Base-by-base conservation (phyloP, 2,113 vertebrate species). In the Cyanistes caeruleus region DNA sequence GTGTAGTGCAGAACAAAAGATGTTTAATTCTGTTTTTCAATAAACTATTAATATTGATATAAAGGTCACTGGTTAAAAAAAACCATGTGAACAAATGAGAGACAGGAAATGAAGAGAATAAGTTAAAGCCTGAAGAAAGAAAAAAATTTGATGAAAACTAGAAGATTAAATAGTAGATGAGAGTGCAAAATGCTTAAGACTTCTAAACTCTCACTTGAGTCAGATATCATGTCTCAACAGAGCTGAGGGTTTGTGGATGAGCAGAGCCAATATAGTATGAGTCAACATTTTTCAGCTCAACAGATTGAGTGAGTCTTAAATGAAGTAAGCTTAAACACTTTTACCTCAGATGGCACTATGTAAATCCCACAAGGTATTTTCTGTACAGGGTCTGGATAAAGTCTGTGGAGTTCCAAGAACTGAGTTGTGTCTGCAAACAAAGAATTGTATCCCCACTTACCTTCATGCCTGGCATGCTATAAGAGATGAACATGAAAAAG, bases 401-500 rank as follows among this genome's bases (percentile, higher is more conserved):
- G 19, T 58, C 43, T 86, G 23, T 68, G 16, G 28, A 77, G 31
- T 25, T 89, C 68, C 67, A 69, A 44, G 56, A 35, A 62, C 20
- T 76, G 18, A 74, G 35, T 53, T 67, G 28, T 69, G 12, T 78
- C 37, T 91, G 18, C 58, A 60, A 31, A 73, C 39, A 82, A 23
- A 63, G 83, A 92, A 77, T 41, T 62, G 46, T 73, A 35, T 15
- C 64, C 17, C 9, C 24, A 24, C 52, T 92, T 93, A 73, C 73
- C 63, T 92, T 48, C 73, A 67, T 77, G 77, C 67, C 80, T 84
- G 64, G 43, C 22, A 91, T 44, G 17, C 72, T 95, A 25, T 22
- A 77, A 82, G 64, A 95, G 85, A 87, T 27, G 8, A 79, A 90
- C 79, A 43, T 60, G 67, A 90, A 96, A 87, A 51, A 68, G 43